phyloP scores from a whole-genome alignment of 2,113 vertebrate genomes.

The Ammodramus savannarum region DNA sequence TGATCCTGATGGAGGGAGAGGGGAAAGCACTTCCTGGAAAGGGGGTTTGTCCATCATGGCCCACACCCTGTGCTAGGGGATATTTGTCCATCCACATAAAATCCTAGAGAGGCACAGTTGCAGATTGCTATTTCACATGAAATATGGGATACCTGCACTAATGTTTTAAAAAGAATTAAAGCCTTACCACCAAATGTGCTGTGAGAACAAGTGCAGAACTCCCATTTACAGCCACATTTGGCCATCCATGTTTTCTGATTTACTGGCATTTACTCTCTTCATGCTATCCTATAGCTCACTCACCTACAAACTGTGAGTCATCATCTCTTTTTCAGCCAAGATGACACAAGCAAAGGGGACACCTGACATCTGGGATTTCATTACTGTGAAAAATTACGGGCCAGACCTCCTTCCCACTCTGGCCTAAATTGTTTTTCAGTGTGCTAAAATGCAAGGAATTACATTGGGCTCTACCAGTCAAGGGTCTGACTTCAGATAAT shows the following conservation, averaged over 20 bases:
- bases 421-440: neutral
- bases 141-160: neutral
- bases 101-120: neutral
- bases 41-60: neutral
- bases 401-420: neutral
- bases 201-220: neutral
- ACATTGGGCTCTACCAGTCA: fast-evolving
- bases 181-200: neutral
- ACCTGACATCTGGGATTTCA: neutral
- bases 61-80: neutral
- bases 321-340: neutral
- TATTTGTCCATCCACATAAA: neutral
- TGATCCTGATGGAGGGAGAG: neutral
- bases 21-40: neutral
- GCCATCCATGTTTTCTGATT: neutral
- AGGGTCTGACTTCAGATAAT: neutral
- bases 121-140: neutral
- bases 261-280: neutral
- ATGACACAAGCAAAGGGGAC: fast-evolving
- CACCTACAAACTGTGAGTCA: neutral
- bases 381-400: neutral
- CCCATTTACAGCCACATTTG: neutral
- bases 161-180: neutral
- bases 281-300: neutral
- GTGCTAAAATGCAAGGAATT: neutral